Conservation (phyloP, 2,888 invertebrate genomes). For the Odontocerum albicorne region DNA sequence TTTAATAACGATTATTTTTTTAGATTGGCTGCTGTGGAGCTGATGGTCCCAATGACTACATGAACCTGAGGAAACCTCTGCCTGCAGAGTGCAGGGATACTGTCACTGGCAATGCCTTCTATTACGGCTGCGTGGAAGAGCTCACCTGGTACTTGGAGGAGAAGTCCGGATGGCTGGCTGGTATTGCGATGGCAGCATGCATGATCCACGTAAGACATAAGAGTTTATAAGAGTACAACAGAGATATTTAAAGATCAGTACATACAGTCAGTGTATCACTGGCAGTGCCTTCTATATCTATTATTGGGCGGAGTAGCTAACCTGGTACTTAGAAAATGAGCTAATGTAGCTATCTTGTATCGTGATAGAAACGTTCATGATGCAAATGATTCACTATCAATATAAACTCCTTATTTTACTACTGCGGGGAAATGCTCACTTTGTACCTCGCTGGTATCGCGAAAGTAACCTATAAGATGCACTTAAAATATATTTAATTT, state of each 20-base stretch:
- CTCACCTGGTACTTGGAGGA: constrained; percentile 87
- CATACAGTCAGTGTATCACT: too few relatives aligned
- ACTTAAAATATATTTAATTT: too few relatives aligned
- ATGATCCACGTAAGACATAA: constrained; percentile 71
- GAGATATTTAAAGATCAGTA: background rate
- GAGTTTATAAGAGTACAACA: background rate
- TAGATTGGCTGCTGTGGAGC: constrained; percentile 92
- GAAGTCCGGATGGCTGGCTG: constrained; percentile 82
- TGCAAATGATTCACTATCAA: too few relatives aligned
- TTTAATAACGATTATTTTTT: constrained; percentile 13
- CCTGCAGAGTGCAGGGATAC: constrained; percentile 84
- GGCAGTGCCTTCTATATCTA: too few relatives aligned
- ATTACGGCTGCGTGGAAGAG: constrained; percentile 85
- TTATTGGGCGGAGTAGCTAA: too few relatives aligned
- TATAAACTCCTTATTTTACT: too few relatives aligned
- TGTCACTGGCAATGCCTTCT: constrained; percentile 86
- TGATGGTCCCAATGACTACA: constrained; percentile 81
- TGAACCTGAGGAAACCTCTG: constrained; percentile 73
- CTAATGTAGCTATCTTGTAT: too few relatives aligned
- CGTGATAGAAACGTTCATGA: too few relatives aligned
- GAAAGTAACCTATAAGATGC: too few relatives aligned
- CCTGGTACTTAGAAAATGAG: too few relatives aligned
- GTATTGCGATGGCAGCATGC: constrained; percentile 73
- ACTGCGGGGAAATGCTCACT: too few relatives aligned
- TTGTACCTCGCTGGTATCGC: too few relatives aligned